Base-by-base conservation (phyloP, 1,140 invertebrate genomes). In the Ericerus pela region DNA sequence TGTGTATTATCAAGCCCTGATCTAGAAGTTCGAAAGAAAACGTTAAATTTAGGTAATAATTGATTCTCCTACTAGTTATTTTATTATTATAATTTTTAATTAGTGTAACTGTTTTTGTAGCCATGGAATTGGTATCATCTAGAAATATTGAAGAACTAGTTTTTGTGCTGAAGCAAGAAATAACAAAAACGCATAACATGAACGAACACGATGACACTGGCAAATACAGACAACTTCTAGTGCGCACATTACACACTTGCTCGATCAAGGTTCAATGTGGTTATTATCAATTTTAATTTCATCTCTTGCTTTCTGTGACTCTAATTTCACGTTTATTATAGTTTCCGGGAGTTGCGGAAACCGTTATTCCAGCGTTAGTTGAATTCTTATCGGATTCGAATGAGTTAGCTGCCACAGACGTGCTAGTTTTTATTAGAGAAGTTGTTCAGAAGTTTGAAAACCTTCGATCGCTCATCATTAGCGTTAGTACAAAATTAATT, bases 91-190 rank as follows among this genome's bases (percentile, higher is more conserved):
- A 58, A 8, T 26, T 4, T 12, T 37, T 33, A 33, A 30, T 18
- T 47, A 6, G 55, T 58, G 3, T 53, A 26, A n/a, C n/a, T n/a
- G n/a, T 55, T 53, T 54, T 59, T 58, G 4, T 60, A 72, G 87
- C 90, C 0, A 77, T 99, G 73, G 95, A 99, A 65, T 74, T 99
- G 62, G 88, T 96, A 11, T 89, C 87, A 8, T 84, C 86, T 1
- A 77, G 94, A 26, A 96, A 92, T 67, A 92, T 97, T 47, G 88
- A 94, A 68, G 95, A 99, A 76, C 88, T 96, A 82, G 91, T 97
- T 12, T 72, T 90, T 43, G 81, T 96, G 55, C 72, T 97, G 36
- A 93, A 92, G 66, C 96, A 97, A 72, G 92, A 96, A 74, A 84
- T 94, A 6, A 76, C 84, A n/a, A 88, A 93, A 70, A 93, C 90